phyloP scores from a whole-genome alignment of 2,113 vertebrate genomes.

The Raja brachyura region DNA sequence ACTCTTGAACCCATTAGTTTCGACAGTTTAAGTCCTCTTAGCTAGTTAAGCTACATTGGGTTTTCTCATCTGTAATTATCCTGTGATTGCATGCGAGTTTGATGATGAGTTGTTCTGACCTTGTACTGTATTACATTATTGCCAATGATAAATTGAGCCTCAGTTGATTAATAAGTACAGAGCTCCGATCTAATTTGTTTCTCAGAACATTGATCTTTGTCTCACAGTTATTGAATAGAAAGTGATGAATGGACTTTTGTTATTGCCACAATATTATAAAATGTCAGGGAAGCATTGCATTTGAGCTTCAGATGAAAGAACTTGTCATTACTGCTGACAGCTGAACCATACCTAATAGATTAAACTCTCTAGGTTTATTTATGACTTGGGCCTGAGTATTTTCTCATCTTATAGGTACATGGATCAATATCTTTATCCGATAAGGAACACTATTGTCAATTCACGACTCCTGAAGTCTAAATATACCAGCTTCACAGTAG shows the following conservation, averaged over 20 bases:
- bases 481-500: not conserved
- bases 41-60: not conserved
- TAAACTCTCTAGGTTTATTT: constrained; percentile 19
- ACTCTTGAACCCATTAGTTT: not conserved
- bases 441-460: not conserved
- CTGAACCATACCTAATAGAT: constrained; percentile 33
- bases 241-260: constrained; percentile 19
- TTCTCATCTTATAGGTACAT: not conserved
- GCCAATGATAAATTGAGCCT: not conserved
- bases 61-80: not conserved
- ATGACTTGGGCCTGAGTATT: constrained; percentile 7
- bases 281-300: constrained; percentile 14
- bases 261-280: constrained; percentile 33
- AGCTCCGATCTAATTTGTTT: not conserved
- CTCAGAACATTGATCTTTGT: constrained; percentile 17
- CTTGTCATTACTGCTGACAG: not conserved
- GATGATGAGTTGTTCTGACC: not conserved
- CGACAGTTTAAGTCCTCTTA: not conserved
- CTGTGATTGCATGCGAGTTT: not conserved
- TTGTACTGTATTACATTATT: not conserved
- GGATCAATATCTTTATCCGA: constrained; percentile 4
- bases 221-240: constrained; percentile 13
- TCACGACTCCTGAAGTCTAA: not conserved
- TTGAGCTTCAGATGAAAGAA: constrained; percentile 30
- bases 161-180: not conserved